Conservation (phyloP, 2,888 invertebrate genomes). For the Lasioglossum marginatum region DNA sequence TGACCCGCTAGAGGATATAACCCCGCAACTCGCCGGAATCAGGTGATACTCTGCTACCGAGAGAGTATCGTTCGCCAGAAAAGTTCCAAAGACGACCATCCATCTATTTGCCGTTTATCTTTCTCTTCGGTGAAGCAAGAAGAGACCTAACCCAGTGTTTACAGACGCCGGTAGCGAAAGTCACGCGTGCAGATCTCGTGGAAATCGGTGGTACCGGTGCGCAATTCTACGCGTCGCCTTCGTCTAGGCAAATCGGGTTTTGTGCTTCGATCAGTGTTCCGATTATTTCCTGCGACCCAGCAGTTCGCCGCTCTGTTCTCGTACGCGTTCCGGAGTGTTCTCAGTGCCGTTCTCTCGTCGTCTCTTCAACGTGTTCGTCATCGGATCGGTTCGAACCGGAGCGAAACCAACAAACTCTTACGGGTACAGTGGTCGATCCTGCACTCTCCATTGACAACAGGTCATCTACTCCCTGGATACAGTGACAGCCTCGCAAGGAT, state of each 20-base stretch:
- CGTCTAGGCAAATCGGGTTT: not conserved
- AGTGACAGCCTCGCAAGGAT: not conserved
- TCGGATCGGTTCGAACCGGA: not conserved
- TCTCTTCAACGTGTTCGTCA: not conserved
- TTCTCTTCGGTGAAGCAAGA: not conserved
- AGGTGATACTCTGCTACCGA: not conserved
- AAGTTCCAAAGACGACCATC: not conserved
- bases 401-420: not conserved
- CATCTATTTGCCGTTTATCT: not conserved
- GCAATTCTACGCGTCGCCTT: not conserved
- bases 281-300: not conserved
- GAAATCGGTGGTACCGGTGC: constrained; percentile 1
- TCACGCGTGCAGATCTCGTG: not conserved
- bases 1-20: constrained; percentile 27
- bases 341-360: not conserved
- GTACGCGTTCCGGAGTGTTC: not conserved
- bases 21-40: not conserved
- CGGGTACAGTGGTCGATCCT: not conserved
- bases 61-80: not conserved
- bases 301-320: not conserved
- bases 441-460: not conserved
- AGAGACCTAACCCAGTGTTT: too few species aligned
- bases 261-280: constrained; percentile 6
- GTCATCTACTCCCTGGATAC: not conserved
- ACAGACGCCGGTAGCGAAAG: not conserved